Base-by-base conservation (phyloP, 2,888 invertebrate species). In the Salticus scenicus region DNA sequence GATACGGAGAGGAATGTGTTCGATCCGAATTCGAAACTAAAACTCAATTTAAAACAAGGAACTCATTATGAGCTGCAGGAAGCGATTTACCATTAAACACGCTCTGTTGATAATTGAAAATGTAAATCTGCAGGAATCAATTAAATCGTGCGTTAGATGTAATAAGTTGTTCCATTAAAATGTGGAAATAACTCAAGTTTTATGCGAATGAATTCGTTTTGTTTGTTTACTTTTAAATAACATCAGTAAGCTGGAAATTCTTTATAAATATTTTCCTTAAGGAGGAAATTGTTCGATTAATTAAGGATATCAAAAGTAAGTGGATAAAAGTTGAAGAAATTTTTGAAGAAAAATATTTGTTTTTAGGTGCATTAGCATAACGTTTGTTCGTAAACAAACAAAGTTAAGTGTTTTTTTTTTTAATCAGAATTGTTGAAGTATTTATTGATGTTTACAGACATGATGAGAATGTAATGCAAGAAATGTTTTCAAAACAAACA, bases 11-110 rank as follows among this genome's bases (percentile, higher is more conserved):
- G 24, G 57, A 57, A 57, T 24, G 20, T 12, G 57, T 57, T 57
- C 24, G 20, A 57, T 57, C 24, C 24, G 57, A 57, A 57, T 57
- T 24, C 57, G n/a, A 17, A 57, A 57, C 24, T 57, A 57, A 57
- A 57, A 57, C 57, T 24, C 57, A 57, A 57, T 57, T 57, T 57
- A 57, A 57, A 57, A 57, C 57, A 57, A 57, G 57, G 24, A 57
- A 57, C 57, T 57, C 57, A 57, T 57, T 57, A 57, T 20, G 24
- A 24, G 20, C 24, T 24, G 1, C 24, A 57, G 57, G 57, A 24
- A 57, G 57, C 57, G 57, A 57, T 57, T 57, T 24, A 24, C 57
- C 57, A 57, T 57, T 57, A 57, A 57, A 57, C 57, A 57, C 57
- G 57, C 57, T 57, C 24, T n/a, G 57, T 24, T 57, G 57, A 57